phyloP scores from a whole-genome alignment of 1,140 invertebrate species.

The Bombus ignitus region DNA sequence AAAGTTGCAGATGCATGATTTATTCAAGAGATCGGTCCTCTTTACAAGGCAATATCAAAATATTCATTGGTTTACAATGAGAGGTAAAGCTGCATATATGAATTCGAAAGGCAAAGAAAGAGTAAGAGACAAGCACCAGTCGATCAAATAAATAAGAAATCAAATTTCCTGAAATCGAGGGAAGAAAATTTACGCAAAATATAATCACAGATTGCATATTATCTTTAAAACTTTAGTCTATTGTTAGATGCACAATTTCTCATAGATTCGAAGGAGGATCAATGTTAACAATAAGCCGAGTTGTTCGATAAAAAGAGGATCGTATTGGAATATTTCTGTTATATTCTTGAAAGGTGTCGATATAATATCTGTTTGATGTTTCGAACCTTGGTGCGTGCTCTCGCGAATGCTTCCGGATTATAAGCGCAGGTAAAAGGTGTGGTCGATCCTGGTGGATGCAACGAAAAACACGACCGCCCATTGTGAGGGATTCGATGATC shows the following conservation, averaged over 20 bases:
- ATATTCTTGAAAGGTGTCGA: slow-evolving; percentile 22
- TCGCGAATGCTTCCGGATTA: slow-evolving; percentile 72
- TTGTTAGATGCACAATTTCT: no score
- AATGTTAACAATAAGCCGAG: slow-evolving; percentile 24
- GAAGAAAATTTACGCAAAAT: not conserved
- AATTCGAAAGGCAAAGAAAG: not conserved
- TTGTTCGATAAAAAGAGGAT: slow-evolving; percentile 25
- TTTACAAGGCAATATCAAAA: slow-evolving; percentile 5
- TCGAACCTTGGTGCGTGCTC: slow-evolving; percentile 62
- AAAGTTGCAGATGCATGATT: slow-evolving; percentile 47
- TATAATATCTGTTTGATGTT: slow-evolving; percentile 44
- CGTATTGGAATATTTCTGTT: not conserved
- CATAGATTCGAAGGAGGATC: slow-evolving; percentile 49
- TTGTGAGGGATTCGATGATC: slow-evolving; percentile 61
- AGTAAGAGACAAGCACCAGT: not conserved
- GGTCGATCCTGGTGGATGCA: slow-evolving; percentile 62
- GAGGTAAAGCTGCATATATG: not conserved
- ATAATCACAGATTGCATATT: no score
- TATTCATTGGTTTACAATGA: slow-evolving; percentile 16
- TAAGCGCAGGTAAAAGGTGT: slow-evolving; percentile 60
- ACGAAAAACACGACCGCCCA: slow-evolving; percentile 68
- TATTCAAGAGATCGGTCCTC: slow-evolving; percentile 46
- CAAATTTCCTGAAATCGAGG: not conserved
- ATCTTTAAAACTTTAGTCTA: not conserved
- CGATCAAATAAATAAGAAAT: not conserved